These are phyloP conservation scores for Cephus rjabovi DNA, from an alignment of 2,888 invertebrate genomes.

Conservation along the genomic window DNA sequence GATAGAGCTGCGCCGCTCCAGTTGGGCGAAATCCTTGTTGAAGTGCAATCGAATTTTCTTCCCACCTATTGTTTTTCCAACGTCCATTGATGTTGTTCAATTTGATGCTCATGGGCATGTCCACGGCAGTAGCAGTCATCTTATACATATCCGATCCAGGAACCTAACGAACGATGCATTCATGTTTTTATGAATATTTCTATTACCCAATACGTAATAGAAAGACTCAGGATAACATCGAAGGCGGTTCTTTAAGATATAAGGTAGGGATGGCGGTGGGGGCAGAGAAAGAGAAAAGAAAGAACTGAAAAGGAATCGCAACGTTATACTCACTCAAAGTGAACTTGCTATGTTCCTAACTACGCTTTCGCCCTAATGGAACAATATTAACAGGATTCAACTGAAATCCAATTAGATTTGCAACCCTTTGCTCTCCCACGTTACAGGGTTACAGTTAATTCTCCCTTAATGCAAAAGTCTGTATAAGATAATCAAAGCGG, in stretches of 20 bases:
- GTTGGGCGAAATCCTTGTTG: constrained; percentile 36
- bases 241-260: too few relatives aligned
- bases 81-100: constrained; percentile 33
- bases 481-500: not conserved
- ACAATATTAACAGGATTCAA: too few relatives aligned
- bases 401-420: too few relatives aligned
- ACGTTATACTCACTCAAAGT: too few relatives aligned
- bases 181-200: constrained; percentile 24
- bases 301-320: too few relatives aligned
- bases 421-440: too few relatives aligned
- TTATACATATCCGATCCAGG: constrained; percentile 32
- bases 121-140: constrained; percentile 19
- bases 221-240: too few relatives aligned
- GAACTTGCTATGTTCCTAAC: too few relatives aligned
- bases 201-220: too few relatives aligned
- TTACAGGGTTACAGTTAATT: not conserved
- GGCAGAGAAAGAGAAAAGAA: too few relatives aligned
- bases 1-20: constrained; percentile 40
- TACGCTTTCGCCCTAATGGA: too few relatives aligned
- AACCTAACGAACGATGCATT: constrained; percentile 13
- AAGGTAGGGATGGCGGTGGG: too few relatives aligned
- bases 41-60: constrained; percentile 21
- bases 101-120: constrained; percentile 24
- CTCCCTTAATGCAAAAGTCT: not conserved
- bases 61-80: constrained; percentile 38